Conservation (phyloP, 2,113 vertebrate species). For the Edolisoma coerulescens region DNA sequence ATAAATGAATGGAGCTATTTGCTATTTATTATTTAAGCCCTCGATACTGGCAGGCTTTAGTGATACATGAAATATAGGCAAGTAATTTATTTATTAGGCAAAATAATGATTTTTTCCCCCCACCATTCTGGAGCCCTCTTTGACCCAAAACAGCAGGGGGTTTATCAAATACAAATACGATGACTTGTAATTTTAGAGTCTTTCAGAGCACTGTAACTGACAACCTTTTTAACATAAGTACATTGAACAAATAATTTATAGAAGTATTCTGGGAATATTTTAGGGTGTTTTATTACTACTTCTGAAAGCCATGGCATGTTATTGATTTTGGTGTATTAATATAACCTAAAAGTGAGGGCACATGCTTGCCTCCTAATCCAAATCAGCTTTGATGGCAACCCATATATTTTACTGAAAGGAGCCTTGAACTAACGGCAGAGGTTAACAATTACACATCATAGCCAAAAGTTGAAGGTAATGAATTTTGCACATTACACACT, state of each 20-base stretch:
- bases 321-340: constrained; percentile 81
- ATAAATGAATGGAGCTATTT: constrained; percentile 81
- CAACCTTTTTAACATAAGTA: constrained; percentile 84
- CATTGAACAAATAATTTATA: constrained; percentile 83
- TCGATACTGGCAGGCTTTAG: constrained; percentile 70
- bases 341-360: constrained; percentile 73
- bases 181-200: constrained; percentile 76
- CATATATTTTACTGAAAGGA: constrained; percentile 70
- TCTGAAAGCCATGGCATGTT: constrained; percentile 77
- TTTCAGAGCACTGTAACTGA: constrained; percentile 76
- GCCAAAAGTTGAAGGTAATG: constrained; percentile 71
- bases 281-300: constrained; percentile 80
- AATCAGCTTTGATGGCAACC: constrained; percentile 69
- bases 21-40: constrained; percentile 84
- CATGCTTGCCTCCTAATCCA: constrained; percentile 67
- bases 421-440: constrained; percentile 66
- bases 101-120: constrained; percentile 77
- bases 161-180: constrained; percentile 78
- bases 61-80: constrained; percentile 80
- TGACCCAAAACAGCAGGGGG: constrained; percentile 71
- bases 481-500: constrained; percentile 60
- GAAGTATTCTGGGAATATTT: constrained; percentile 82
- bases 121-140: constrained; percentile 59
- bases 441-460: constrained; percentile 74
- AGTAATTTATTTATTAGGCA: constrained; percentile 86